Base-by-base conservation (phyloP, 2,888 invertebrate species). In the Erebia ligea region DNA sequence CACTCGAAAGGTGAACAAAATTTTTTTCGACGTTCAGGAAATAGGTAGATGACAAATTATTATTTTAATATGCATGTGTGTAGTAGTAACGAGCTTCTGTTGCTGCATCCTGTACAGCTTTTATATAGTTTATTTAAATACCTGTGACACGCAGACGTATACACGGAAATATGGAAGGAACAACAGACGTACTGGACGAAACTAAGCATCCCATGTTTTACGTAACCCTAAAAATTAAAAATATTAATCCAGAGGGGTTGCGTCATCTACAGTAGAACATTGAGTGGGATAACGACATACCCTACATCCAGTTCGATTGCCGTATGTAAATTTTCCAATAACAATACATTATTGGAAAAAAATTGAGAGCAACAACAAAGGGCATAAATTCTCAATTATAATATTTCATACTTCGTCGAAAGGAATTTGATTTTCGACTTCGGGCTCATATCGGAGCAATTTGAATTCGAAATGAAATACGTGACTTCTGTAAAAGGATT, bases 391-490 rank as follows among this genome's bases (percentile, higher is more conserved):
- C 67, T 42, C 73, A 73, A 73, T 73, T 76, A 73, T 76, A 73
- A 75, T 76, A 76, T 75, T 76, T 76, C 73, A 75, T 72, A 69
- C 70, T 71, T 72, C 72, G 70, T 45, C 63, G 69, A 71, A 64
- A 70, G 70, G 73, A 73, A 76, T 76, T 76, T 73, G 76, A 76
- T 76, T 76, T 76, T 75, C 71, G 65, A 73, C 73, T 73, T 73
- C 67, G 67, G 71, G 68, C 73, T 71, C 69, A 73, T 69, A 76
- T 73, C 68, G 69, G 72, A 73, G 57, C 72, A 72, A 76, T 75
- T 76, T 76, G 72, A 77, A 77, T 77, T 66, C 63, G 70, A 72
- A 74, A 77, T 77, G 77, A 77, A 77, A 76, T 77, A 77, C 75
- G 77, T 77, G 77, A 72, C 71, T 72, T 67, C 50, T 21, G 54